Evolutionary conservation across 2,797 vertebrate species (phyloP).

Genomic region (Cossypha polioptera): DNA sequence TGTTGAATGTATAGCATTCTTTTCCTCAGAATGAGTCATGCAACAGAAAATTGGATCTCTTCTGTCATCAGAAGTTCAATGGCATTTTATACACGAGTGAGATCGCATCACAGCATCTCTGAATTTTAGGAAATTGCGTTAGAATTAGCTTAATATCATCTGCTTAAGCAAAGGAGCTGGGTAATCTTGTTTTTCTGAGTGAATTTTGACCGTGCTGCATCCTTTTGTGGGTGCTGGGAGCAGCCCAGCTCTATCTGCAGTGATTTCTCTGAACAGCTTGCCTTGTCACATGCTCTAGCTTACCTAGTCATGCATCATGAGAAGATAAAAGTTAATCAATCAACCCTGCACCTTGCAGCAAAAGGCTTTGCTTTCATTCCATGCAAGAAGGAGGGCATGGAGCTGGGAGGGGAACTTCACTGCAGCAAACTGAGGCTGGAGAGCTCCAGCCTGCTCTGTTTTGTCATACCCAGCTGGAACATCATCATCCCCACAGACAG

Average conservation of each 20-base stretch:
- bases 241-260: background rate
- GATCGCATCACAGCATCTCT: background rate
- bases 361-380: background rate
- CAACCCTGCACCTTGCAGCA: background rate
- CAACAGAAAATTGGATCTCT: conserved; percentile 31
- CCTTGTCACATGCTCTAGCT: background rate
- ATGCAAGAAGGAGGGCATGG: background rate
- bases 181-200: background rate
- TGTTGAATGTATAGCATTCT: background rate
- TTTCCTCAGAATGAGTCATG: conserved; percentile 37
- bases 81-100: background rate
- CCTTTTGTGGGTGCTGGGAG: background rate
- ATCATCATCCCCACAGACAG: background rate
- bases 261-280: background rate
- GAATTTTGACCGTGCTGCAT: background rate
- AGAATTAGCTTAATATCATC: background rate
- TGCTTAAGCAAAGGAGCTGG: background rate
- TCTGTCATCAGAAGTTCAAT: conserved; percentile 13
- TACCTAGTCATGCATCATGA: background rate
- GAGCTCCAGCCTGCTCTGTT: background rate
- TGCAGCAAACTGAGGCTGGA: background rate
- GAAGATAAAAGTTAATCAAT: background rate
- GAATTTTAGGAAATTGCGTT: conserved; percentile 32
- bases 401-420: accelerated
- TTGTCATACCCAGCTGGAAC: background rate